Conservation (phyloP, 2,888 invertebrate genomes). For the Criorhina ranunculi region DNA sequence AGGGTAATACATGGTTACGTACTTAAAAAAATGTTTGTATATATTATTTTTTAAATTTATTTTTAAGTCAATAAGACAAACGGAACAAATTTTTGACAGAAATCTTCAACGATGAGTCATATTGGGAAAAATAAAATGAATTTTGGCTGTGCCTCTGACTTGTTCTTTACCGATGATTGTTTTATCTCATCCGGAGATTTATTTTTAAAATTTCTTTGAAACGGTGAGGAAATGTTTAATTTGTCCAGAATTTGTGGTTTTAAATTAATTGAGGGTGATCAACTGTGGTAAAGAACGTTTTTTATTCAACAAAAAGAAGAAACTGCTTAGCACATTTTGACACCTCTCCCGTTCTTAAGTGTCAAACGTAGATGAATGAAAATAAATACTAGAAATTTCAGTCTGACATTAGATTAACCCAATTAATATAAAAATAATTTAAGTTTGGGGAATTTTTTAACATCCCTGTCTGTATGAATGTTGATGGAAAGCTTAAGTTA, state of each 20-base stretch:
- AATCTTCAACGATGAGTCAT: conserved; percentile 6
- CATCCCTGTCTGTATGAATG: too few species aligned
- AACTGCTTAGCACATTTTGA: background rate
- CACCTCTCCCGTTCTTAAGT: background rate
- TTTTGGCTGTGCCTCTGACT: background rate
- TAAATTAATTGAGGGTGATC: background rate
- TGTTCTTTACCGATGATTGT: background rate
- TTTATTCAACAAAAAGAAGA: background rate
- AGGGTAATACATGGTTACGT: background rate
- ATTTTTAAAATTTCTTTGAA: conserved; percentile 9
- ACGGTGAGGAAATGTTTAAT: background rate
- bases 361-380: background rate
- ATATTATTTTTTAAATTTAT: conserved; percentile 1
- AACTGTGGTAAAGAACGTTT: background rate
- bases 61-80: conserved; percentile 3
- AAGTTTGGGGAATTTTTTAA: too few species aligned
- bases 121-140: conserved; percentile 11
- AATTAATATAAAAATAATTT: too few species aligned
- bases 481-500: too few species aligned
- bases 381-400: background rate
- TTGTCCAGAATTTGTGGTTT: conserved; percentile 1
- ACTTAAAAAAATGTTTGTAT: background rate
- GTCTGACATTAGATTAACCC: conserved; percentile 3
- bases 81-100: background rate
- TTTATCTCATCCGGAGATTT: conserved; percentile 12